Percentiles rank a stretch among this genome's conserved stretches.
Conservation (phyloP, 1,140 invertebrate genomes). For the Dysdera silvatica region DNA sequence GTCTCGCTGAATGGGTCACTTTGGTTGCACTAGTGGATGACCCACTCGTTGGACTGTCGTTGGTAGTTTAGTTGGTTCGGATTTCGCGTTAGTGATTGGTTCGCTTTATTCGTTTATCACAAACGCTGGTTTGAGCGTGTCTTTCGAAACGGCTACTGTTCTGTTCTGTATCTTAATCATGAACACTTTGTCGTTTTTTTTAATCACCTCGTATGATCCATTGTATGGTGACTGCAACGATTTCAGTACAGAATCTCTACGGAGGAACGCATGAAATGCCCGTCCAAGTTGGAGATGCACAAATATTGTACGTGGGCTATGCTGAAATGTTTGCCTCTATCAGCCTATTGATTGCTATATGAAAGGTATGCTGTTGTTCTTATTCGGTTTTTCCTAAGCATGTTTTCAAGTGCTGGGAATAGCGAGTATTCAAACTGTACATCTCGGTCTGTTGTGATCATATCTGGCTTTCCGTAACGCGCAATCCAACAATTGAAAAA, state of each 20-base stretch:
- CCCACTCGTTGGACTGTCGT: too few species aligned
- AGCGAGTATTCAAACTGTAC: conserved; percentile 43
- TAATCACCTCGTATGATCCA: background rate
- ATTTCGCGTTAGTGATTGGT: too few species aligned
- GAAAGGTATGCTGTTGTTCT: conserved; percentile 35
- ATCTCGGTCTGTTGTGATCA: conserved; percentile 44
- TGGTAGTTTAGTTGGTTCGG: too few species aligned
- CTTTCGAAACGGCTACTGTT: background rate
- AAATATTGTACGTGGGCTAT: too few species aligned
- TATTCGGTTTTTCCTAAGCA: conserved; percentile 15
- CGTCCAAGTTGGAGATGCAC: too few species aligned
- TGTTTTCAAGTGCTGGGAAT: conserved; percentile 9
- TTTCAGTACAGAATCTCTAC: background rate
- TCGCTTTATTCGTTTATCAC: too few species aligned
- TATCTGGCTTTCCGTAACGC: conserved; percentile 35
- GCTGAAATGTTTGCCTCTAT: too few species aligned
- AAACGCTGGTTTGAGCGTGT: background rate
- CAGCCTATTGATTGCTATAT: too few species aligned
- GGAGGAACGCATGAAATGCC: too few species aligned
- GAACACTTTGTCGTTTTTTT: background rate
- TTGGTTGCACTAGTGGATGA: too few species aligned
- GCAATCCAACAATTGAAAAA: conserved; percentile 41
- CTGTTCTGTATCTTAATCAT: background rate
- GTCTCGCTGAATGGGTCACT: too few species aligned
- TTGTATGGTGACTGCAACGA: background rate